These are phyloP conservation scores for Melanerpes aurifrons DNA, from an alignment of 2,113 vertebrate genomes.

Conservation along the genomic window DNA sequence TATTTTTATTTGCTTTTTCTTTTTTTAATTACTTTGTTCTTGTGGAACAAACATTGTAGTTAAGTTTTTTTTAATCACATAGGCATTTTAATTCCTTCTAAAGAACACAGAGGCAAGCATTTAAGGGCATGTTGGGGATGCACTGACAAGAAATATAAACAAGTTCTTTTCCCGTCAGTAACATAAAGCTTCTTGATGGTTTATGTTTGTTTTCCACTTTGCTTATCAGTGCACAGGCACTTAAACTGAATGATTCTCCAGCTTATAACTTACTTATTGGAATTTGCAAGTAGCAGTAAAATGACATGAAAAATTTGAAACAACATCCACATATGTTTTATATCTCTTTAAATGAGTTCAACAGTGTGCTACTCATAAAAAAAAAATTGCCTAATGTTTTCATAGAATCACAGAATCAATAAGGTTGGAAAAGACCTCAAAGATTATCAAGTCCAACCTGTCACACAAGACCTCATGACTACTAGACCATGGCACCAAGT, in stretches of 20 bases:
- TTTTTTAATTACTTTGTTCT: not conserved
- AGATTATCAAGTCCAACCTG: too few relatives aligned
- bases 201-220: not conserved
- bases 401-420: too few relatives aligned
- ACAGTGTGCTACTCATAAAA: not conserved
- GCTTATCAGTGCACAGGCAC: not conserved
- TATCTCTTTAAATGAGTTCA: not conserved
- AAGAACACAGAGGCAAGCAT: not conserved
- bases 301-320: not conserved
- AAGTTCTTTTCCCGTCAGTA: not conserved
- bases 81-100: not conserved
- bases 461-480: too few relatives aligned
- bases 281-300: constrained; percentile 5
- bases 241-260: not conserved
- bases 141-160: constrained; percentile 34
- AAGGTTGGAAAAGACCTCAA: too few relatives aligned
- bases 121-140: not conserved
- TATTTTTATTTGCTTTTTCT: not conserved
- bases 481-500: too few relatives aligned
- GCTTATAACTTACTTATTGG: constrained; percentile 6
- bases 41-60: not conserved
- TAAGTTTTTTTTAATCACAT: constrained; percentile 2
- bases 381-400: not conserved
- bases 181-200: not conserved
- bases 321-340: not conserved